Conservation (phyloP, 2,888 invertebrate species). For the Eupithecia pulchellata region DNA sequence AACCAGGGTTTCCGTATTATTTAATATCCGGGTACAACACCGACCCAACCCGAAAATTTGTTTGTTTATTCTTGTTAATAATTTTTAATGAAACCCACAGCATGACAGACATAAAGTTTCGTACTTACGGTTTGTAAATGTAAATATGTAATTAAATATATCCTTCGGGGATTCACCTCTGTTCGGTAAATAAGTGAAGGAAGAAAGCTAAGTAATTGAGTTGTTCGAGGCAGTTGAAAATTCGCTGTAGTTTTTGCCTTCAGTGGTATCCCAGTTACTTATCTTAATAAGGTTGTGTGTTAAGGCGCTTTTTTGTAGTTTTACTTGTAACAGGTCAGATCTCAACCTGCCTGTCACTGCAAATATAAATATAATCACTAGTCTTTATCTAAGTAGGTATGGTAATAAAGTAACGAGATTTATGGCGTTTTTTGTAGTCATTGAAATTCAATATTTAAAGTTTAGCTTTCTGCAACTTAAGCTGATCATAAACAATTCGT, state of each 20-base stretch:
- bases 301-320: too few relatives aligned
- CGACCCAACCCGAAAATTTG: constrained; percentile 12
- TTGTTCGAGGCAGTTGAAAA: background rate
- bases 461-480: too few relatives aligned
- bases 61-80: constrained; percentile 18
- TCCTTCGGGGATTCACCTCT: constrained; percentile 10
- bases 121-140: constrained; percentile 27
- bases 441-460: too few relatives aligned
- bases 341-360: too few relatives aligned
- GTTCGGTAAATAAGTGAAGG: constrained; percentile 18
- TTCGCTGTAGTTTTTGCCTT: constrained; percentile 5
- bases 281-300: background rate
- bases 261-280: background rate
- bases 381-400: too few relatives aligned
- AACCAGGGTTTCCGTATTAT: constrained; percentile 3
- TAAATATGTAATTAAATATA: constrained; percentile 9
- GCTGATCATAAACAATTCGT: too few relatives aligned
- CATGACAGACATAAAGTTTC: constrained; percentile 21
- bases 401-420: too few relatives aligned
- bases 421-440: too few relatives aligned
- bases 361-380: too few relatives aligned
- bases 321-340: too few relatives aligned
- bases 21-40: constrained; percentile 1
- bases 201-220: constrained; percentile 20
- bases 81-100: constrained; percentile 29